These are phyloP conservation scores for Labia minor DNA, from an alignment of 2,888 invertebrate genomes.

Conservation along the genomic window DNA sequence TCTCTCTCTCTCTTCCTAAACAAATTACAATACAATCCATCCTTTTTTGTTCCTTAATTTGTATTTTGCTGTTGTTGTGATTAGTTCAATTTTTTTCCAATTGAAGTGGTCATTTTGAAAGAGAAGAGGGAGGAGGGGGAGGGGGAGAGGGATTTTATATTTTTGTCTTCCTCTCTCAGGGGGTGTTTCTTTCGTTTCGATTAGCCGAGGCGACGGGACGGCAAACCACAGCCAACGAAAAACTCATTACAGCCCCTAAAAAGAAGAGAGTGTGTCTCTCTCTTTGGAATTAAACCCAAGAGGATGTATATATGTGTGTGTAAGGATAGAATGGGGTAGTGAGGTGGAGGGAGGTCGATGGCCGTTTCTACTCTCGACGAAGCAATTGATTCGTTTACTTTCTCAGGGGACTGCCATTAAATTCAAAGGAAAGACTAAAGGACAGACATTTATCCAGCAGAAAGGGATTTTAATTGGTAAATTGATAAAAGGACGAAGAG, in stretches of 20 bases:
- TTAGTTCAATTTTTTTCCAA: no score
- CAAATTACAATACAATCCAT: no score
- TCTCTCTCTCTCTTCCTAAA: no score
- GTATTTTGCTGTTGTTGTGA: no score
- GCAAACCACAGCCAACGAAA: slow-evolving; percentile 13
- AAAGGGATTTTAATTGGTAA: slow-evolving; percentile 13
- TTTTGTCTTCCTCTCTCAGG: neutral
- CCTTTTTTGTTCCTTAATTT: no score
- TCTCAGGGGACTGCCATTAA: slow-evolving; percentile 4
- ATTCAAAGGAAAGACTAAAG: slow-evolving; percentile 1
- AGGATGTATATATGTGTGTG: no score
- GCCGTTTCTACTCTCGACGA: neutral
- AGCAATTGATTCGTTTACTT: slow-evolving; percentile 8
- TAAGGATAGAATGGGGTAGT: no score
- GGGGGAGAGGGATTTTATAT: neutral
- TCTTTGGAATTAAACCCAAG: slow-evolving; percentile 13
- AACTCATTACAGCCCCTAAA: neutral
- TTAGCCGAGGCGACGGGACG: neutral
- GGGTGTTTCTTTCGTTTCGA: neutral
- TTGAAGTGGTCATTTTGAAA: no score
- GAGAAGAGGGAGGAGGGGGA: neutral
- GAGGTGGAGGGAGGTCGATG: neutral
- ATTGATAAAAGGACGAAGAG: neutral
- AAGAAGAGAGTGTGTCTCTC: neutral
- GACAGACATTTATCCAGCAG: neutral